A percentile compares a stretch with the other conserved stretches of the same genome.
phyloP scores from a whole-genome alignment of 2,113 vertebrate genomes.

The Caracal caracal region DNA sequence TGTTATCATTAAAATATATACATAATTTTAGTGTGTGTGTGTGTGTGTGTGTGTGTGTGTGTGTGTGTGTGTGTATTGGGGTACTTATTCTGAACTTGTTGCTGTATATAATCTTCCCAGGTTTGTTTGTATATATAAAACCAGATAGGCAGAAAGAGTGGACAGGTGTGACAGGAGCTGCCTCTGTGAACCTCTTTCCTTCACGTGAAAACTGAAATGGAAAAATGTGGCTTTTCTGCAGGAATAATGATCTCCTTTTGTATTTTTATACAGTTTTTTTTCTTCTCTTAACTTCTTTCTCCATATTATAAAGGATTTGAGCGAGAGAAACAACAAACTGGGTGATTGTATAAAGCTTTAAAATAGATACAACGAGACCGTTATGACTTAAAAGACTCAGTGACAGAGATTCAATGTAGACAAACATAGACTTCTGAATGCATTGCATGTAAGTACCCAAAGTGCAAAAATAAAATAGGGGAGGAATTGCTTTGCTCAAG shows the following conservation, averaged over 20 bases:
- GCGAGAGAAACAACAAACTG: background rate
- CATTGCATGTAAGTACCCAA: background rate
- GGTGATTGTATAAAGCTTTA: background rate
- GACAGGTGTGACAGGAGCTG: background rate
- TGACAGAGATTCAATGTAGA: slow-evolving; percentile 11
- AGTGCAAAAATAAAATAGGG: slow-evolving; percentile 1
- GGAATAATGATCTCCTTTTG: background rate
- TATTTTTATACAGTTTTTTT: slow-evolving; percentile 3
- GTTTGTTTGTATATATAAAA: background rate
- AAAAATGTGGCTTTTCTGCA: background rate
- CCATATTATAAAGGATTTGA: background rate
- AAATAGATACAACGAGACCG: background rate
- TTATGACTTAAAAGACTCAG: background rate
- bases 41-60: background rate
- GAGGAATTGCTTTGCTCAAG: background rate
- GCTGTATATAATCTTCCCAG: background rate
- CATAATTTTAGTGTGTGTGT: background rate
- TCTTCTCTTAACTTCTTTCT: slow-evolving; percentile 12
- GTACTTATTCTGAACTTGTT: background rate
- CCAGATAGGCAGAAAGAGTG: background rate
- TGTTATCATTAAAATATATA: background rate
- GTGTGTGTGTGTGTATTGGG: background rate
- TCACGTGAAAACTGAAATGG: background rate
- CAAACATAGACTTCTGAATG: background rate
- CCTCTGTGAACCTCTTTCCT: background rate